Evolutionary conservation across 2,888 invertebrate species (phyloP).

Genomic region (Harpalus rubripes): DNA sequence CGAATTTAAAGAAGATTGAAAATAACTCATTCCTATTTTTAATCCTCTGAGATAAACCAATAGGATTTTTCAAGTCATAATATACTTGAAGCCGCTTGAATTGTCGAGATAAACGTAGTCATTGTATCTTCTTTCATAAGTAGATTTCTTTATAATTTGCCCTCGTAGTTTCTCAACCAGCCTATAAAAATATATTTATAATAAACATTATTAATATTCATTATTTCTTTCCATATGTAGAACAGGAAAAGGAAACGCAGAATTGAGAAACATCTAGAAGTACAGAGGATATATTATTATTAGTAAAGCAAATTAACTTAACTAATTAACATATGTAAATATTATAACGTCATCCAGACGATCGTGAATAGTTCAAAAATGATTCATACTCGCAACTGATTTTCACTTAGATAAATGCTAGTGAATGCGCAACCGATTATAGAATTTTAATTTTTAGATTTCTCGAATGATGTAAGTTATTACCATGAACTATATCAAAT

Average conservation of each 20-base stretch:
- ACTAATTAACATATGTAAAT: not conserved
- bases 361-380: not conserved
- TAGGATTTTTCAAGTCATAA: too few species aligned
- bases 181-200: not conserved
- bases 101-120: too few species aligned
- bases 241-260: not conserved
- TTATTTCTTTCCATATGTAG: not conserved
- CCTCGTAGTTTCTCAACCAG: too few species aligned
- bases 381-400: not conserved
- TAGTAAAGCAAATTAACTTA: not conserved
- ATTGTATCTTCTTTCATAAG: too few species aligned
- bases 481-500: slow-evolving; percentile 41
- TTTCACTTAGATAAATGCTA: too few species aligned
- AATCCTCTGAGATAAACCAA: too few species aligned
- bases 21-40: too few species aligned
- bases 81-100: too few species aligned
- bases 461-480: slow-evolving; percentile 28
- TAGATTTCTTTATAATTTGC: too few species aligned
- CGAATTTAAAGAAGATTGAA: too few species aligned
- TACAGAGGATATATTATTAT: not conserved
- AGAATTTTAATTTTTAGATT: slow-evolving; percentile 1
- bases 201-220: not conserved
- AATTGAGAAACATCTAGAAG: not conserved
- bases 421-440: not conserved
- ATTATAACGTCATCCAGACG: not conserved